Base-by-base conservation (phyloP, 1,140 invertebrate species). In the Cepaea nemoralis region DNA sequence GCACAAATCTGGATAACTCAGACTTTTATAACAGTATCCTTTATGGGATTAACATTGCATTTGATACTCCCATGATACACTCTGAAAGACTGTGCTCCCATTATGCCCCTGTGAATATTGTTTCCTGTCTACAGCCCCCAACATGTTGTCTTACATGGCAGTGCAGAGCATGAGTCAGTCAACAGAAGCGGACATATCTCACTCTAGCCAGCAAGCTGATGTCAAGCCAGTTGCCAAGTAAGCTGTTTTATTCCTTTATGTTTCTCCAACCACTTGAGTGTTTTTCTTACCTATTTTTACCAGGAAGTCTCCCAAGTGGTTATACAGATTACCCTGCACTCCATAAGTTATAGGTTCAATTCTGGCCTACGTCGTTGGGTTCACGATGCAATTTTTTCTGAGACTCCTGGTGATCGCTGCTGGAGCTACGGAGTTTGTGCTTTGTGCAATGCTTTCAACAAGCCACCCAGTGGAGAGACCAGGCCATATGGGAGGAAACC, bases 151-250 rank as follows among this genome's bases (percentile, higher is more conserved):
- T 2, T 35, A 14, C 16, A 63, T 77, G 48, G 75, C 75, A 6
- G 63, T 5, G 59, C 75, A 77, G 63, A 77, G 48, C 37, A 37
- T 77, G 19, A 77, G 75, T 63, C 75, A 77, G 55, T 33, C 50
- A 50, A 77, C 75, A 24, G 75, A 77, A 35, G 31, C 63, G 50
- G 75, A 77, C 39, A n/a, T 55, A 63, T 63, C 75, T 59, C 48
- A 37, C 19, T 6, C 19, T 6, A 3, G 24, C 33, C 71, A 74
- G 2, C 12, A 14, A 22, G 39, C 19, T 5, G 75, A 63, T 37
- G 33, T 59, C 19, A 77, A 39, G 35, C 42, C 33, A 59, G 45
- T 0, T 10, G 63, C 35, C 5, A 77, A 55, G 75, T 75, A 8
- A 12, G 73, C 24, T 55, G 3, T 14, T 3, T 55, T 14, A 3